These are phyloP conservation scores for Brachirus orientalis DNA, from an alignment of 2,113 vertebrate genomes.

Conservation along the genomic window DNA sequence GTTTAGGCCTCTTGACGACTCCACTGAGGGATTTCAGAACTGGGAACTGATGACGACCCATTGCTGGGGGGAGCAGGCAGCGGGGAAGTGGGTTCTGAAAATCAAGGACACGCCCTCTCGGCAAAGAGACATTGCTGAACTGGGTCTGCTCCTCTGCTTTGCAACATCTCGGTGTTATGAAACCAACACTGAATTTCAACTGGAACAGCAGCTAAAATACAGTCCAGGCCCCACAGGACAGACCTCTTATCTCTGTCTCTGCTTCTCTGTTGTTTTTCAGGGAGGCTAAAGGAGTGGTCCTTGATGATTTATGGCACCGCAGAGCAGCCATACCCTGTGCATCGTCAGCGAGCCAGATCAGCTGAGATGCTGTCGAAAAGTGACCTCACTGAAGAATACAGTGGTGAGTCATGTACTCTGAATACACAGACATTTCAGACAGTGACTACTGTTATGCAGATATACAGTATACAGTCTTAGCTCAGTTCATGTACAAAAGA, in stretches of 20 bases:
- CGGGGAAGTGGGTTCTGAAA: conserved; percentile 92
- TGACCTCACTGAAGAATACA: conserved; percentile 88
- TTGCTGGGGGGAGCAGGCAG: conserved; percentile 93
- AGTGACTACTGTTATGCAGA: neutral
- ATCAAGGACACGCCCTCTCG: conserved; percentile 89
- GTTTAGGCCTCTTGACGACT: conserved; percentile 90
- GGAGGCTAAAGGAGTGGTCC: conserved; percentile 91
- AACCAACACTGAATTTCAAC: conserved; percentile 11
- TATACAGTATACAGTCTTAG: neutral
- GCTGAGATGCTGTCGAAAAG: conserved; percentile 72
- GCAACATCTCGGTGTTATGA: conserved; percentile 27
- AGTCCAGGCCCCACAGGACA: conserved; percentile 1
- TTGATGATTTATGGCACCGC: conserved; percentile 94
- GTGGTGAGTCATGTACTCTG: conserved; percentile 83
- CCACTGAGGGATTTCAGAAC: conserved; percentile 92
- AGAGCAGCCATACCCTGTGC: conserved; percentile 84
- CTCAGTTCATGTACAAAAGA: neutral
- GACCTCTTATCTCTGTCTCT: conserved; percentile 15
- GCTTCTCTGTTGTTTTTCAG: conserved; percentile 66
- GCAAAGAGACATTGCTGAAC: conserved; percentile 82
- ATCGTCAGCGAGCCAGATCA: conserved; percentile 84
- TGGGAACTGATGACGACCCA: conserved; percentile 99
- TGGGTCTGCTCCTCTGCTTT: conserved; percentile 80
- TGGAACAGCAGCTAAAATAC: conserved; percentile 14
- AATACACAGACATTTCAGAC: conserved; percentile 1